phyloP scores from a whole-genome alignment of 1,140 invertebrate genomes.

The Danaus melanippus region DNA sequence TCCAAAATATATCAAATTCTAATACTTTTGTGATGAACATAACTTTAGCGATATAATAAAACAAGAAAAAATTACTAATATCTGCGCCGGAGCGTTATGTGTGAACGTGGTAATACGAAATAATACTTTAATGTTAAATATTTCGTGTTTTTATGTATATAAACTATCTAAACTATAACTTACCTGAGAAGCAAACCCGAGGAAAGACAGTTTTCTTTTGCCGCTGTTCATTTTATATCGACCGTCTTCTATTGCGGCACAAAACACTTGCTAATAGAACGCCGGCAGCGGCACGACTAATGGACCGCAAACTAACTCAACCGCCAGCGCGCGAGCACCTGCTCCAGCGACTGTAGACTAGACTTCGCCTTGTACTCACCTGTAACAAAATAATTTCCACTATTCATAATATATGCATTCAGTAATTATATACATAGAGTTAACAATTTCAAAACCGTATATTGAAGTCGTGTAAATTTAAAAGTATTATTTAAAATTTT shows the following conservation, averaged over 20 bases:
- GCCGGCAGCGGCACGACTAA: conserved; percentile 31
- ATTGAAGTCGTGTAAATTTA: too few relatives aligned
- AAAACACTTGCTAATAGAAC: conserved; percentile 18
- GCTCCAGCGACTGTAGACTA: conserved; percentile 6
- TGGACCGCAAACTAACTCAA: conserved; percentile 8
- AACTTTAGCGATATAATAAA: too few relatives aligned
- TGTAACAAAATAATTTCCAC: conserved; percentile 6
- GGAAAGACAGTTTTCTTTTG: conserved; percentile 59
- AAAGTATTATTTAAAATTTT: too few relatives aligned
- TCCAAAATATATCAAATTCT: too few relatives aligned
- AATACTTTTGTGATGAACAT: too few relatives aligned
- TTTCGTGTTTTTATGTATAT: neutral
- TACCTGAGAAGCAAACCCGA: conserved; percentile 53
- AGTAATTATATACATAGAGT: too few relatives aligned
- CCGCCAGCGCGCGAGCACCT: conserved; percentile 18
- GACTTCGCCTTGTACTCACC: conserved; percentile 20
- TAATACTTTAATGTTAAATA: too few relatives aligned
- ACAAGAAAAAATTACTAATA: too few relatives aligned
- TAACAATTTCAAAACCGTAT: too few relatives aligned
- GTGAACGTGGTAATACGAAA: too few relatives aligned
- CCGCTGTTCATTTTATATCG: conserved; percentile 36
- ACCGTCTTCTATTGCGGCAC: conserved; percentile 14
- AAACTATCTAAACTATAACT: conserved; percentile 19
- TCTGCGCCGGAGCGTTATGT: too few relatives aligned
- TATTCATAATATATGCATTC: too few relatives aligned